A percentile compares a stretch with the other conserved stretches of the same genome.
Conservation (phyloP, 2,797 vertebrate genomes). For the Tragelaphus eurycerus region DNA sequence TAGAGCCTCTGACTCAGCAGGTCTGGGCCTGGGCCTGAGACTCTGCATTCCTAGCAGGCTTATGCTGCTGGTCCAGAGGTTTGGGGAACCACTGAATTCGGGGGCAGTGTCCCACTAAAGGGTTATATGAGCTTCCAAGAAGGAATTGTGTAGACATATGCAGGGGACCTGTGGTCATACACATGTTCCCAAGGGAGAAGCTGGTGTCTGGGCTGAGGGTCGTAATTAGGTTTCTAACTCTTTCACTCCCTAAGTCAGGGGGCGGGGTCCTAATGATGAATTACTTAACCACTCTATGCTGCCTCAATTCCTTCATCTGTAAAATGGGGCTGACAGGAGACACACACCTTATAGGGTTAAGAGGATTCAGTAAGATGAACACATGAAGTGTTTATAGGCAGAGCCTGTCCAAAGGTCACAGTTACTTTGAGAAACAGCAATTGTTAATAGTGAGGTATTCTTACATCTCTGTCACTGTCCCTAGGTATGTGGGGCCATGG, state of each 20-base stretch:
- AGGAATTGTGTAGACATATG: neutral
- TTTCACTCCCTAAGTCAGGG: too few species aligned
- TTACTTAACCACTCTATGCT: neutral
- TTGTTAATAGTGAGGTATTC: neutral
- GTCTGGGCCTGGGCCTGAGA: neutral
- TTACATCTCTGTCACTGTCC: neutral
- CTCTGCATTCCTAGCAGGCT: neutral
- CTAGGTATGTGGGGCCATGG: too few species aligned
- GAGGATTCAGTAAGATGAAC: neutral
- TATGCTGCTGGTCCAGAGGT: neutral
- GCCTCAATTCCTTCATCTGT: neutral
- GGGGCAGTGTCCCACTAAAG: neutral
- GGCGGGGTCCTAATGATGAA: neutral
- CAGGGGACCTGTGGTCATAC: neutral
- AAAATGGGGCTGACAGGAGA: neutral
- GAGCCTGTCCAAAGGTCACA: neutral
- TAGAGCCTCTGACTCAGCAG: neutral
- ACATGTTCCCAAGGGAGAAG: neutral
- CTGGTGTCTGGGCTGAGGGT: accelerated
- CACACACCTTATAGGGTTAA: neutral
- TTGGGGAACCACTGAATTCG: too few species aligned
- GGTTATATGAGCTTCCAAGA: neutral
- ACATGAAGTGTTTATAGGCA: neutral
- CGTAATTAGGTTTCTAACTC: neutral
- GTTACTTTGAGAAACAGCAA: neutral